A percentile compares a stretch with the other conserved stretches of the same genome.
Conservation (phyloP, 2,113 vertebrate species). For the Eulacestoma nigropectus region DNA sequence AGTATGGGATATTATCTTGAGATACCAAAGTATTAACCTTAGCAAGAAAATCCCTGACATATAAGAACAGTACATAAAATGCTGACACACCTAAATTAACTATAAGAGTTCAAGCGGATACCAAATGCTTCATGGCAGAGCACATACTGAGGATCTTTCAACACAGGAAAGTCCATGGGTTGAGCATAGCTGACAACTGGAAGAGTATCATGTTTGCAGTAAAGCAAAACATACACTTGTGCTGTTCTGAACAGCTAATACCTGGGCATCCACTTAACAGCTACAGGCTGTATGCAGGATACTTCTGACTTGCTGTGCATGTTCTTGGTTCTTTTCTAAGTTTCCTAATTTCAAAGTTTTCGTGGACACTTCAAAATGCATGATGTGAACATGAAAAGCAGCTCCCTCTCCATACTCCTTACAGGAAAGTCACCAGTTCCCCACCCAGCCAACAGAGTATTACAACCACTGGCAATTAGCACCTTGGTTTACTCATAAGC, state of each 20-base stretch:
- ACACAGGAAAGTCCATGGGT: neutral
- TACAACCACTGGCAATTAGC: neutral
- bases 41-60: neutral
- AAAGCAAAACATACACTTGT: neutral
- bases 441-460: neutral
- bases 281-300: neutral
- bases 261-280: neutral
- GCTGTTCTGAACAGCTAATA: neutral
- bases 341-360: neutral
- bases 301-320: neutral
- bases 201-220: neutral
- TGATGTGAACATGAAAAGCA: neutral
- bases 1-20: neutral
- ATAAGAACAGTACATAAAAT: neutral
- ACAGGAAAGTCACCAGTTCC: neutral
- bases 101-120: neutral
- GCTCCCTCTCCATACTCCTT: neutral
- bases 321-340: neutral
- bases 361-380: neutral
- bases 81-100: neutral
- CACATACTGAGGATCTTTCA: neutral
- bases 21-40: neutral
- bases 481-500: neutral
- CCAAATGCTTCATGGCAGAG: neutral
- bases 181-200: accelerated